phyloP scores from a whole-genome alignment of 2,888 invertebrate genomes.

The Polylopha cassiicola region DNA sequence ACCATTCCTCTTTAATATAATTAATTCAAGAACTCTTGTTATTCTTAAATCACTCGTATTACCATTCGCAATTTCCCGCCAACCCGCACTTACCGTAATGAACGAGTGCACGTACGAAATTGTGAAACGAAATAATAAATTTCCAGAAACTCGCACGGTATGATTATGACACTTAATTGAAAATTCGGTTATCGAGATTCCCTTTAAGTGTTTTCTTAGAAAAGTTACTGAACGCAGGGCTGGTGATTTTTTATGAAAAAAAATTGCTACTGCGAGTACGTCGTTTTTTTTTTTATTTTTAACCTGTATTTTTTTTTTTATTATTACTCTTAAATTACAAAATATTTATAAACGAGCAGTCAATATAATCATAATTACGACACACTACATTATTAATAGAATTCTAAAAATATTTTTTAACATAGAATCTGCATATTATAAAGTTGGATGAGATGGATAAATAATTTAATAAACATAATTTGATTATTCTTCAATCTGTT shows the following conservation, averaged over 20 bases:
- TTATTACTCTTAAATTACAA: neutral
- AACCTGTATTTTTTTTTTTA: neutral
- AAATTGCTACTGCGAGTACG: too few species aligned
- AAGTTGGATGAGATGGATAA: too few species aligned
- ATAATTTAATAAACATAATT: too few species aligned
- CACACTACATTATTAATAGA: too few species aligned
- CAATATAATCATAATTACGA: too few species aligned
- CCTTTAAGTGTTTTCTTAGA: conserved; percentile 69
- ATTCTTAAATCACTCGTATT: conserved; percentile 20
- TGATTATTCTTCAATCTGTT: too few species aligned
- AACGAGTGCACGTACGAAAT: conserved; percentile 55
- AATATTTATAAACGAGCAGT: too few species aligned
- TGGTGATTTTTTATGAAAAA: conserved; percentile 28
- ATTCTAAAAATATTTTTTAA: too few species aligned
- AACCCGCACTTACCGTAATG: conserved; percentile 47
- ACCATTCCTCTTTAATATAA: too few species aligned
- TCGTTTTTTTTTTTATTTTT: too few species aligned
- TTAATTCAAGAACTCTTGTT: conserved; percentile 13
- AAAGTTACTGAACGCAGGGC: conserved; percentile 45
- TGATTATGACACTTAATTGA: conserved; percentile 74
- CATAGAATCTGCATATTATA: too few species aligned
- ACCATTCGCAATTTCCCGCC: conserved; percentile 20
- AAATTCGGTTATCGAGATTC: conserved; percentile 66
- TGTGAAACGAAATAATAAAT: conserved; percentile 63
- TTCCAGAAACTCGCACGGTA: conserved; percentile 50